These are phyloP conservation scores for Odobenus rosmarus DNA, from an alignment of 2,113 vertebrate species.

Conservation along the genomic window DNA sequence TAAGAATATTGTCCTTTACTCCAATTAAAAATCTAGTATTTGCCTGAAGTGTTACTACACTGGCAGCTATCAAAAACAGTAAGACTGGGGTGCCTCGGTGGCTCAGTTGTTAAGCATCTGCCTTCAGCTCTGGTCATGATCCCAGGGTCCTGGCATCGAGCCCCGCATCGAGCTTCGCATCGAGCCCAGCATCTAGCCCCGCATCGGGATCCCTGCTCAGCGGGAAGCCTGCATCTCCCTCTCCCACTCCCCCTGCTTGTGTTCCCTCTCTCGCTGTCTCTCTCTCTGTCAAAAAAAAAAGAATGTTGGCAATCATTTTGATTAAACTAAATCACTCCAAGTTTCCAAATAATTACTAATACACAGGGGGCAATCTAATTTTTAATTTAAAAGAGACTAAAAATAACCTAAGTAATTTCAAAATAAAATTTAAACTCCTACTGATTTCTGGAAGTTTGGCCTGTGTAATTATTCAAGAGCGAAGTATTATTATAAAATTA, in stretches of 20 bases:
- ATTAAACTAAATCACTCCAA: slow-evolving; percentile 21
- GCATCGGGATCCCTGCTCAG: no score
- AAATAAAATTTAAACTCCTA: slow-evolving; percentile 48
- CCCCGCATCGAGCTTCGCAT: no score
- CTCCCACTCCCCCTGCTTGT: no score
- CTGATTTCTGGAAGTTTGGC: slow-evolving; percentile 14
- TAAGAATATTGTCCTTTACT: slow-evolving; percentile 1
- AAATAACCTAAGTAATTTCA: slow-evolving; percentile 44
- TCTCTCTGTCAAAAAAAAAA: no score
- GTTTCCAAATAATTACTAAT: slow-evolving; percentile 45
- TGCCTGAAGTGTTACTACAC: not conserved
- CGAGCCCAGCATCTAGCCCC: no score
- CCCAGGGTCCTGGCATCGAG: no score
- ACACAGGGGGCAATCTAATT: not conserved
- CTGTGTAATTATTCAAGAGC: slow-evolving; percentile 32
- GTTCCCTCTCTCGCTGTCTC: no score
- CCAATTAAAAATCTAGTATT: slow-evolving; percentile 16
- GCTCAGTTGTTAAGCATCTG: no score
- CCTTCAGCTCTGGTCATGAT: no score
- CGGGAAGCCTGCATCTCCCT: no score
- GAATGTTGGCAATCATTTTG: not conserved
- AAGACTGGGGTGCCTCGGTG: not conserved
- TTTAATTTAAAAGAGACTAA: slow-evolving; percentile 41
- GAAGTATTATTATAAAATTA: not conserved
- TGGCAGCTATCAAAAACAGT: not conserved